Base-by-base conservation (phyloP, 53 echinoderm and acorn worm species). In the Holothuria leucospilota region DNA sequence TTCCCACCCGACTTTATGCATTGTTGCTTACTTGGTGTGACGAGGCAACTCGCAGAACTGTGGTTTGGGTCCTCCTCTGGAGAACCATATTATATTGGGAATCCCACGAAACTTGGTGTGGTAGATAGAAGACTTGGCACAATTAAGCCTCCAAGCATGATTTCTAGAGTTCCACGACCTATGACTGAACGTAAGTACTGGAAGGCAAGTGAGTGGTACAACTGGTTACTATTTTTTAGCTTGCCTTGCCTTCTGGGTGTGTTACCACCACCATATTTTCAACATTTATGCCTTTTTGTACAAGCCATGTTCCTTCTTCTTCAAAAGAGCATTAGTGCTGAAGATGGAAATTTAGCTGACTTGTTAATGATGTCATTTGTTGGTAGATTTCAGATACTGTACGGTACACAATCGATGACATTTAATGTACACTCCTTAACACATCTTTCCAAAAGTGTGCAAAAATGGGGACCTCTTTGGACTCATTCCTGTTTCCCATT, bases 401-500 rank as follows among this genome's bases (percentile, higher is more conserved):
- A 93, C 84, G 87, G 87, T 51, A 67, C 39, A 42, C 29, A 49
- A 3, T 13, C 20, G 23, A 87, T 86, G 87, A 93, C 90, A 14
- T 90, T 69, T 68, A 90, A 93, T 41, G 63, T 92, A 9, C 92
- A 92, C 66, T 81, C 92, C 13, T n/a, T 86, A 13, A 86, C 89
- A 13, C 92, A 92, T 42, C 51, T 89, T 5, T 40, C 84, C 20
- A 84, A 58, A 20, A 49, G 71, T 84, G 90, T 87, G 15, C 24
- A 87, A 24, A 70, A 23, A 49, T 83, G 84, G 69, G 93, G 93
- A 6, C 93, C 93, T 14, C 38, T 93, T 8, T 93, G 90, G 90
- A 85, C 87, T 11, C 85, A 85, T 42, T 93, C 93, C n/a, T 93
- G 93, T 42, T 93, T 93, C 52, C 84, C 87, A 65, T 93, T 90